phyloP scores from a whole-genome alignment of 1,140 invertebrate genomes.

The Drosophila sturtevanti region DNA sequence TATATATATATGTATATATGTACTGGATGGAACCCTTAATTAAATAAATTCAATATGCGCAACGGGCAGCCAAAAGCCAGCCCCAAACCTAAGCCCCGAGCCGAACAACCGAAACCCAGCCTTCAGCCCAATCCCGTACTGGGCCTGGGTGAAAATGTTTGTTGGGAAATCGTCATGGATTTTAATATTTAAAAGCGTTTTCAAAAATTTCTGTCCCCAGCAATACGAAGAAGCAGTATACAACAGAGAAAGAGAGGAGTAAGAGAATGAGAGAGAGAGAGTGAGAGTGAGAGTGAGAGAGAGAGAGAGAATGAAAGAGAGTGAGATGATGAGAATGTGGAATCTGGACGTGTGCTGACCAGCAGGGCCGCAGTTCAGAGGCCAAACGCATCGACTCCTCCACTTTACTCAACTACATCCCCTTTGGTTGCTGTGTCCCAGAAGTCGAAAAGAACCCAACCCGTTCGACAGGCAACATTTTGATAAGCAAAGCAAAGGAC shows the following conservation, averaged over 20 bases:
- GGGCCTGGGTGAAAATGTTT: slow-evolving; percentile 62
- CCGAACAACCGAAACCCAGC: not conserved
- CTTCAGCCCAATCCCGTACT: not conserved
- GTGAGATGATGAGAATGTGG: not conserved
- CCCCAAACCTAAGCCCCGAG: not conserved
- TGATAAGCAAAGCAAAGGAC: slow-evolving; percentile 71
- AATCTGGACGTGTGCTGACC: slow-evolving; percentile 63
- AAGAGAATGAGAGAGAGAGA: not conserved
- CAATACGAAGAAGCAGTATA: not conserved
- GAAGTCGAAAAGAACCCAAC: slow-evolving; percentile 37
- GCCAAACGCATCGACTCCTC: slow-evolving; percentile 72
- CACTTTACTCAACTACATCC: slow-evolving; percentile 14
- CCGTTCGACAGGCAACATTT: slow-evolving; percentile 76
- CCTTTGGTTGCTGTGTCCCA: slow-evolving; percentile 50
- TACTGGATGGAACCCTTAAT: slow-evolving; percentile 74
- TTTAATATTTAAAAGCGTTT: slow-evolving; percentile 82
- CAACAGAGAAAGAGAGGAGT: not conserved
- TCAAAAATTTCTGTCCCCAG: slow-evolving; percentile 69
- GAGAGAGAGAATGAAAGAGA: not conserved
- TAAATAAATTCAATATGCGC: slow-evolving; percentile 82
- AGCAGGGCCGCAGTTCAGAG: slow-evolving; percentile 72
- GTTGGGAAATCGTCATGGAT: slow-evolving; percentile 80
- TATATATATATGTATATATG: slow-evolving; percentile 39
- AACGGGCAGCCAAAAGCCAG: slow-evolving; percentile 64
- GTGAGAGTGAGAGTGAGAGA: not conserved